These are phyloP conservation scores for Phocoena phocoena DNA, from an alignment of 2,113 vertebrate genomes.

Conservation along the genomic window DNA sequence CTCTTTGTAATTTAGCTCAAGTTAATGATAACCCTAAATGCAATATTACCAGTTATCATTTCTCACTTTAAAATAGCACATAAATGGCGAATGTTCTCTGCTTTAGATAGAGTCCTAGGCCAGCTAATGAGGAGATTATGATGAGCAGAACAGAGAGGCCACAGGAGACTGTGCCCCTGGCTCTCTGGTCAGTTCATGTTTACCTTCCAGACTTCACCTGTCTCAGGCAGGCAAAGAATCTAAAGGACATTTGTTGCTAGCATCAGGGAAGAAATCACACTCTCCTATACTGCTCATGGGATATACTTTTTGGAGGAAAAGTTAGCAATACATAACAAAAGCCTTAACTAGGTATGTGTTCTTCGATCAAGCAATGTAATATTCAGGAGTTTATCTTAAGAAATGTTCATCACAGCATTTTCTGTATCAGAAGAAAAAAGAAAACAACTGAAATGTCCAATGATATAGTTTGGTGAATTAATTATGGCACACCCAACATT, in stretches of 20 bases:
- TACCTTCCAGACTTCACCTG: slow-evolving; percentile 15
- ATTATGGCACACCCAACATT: background rate
- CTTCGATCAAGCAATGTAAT: background rate
- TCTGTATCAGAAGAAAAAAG: background rate
- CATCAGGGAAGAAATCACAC: background rate
- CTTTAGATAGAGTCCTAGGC: background rate
- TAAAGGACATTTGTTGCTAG: slow-evolving; percentile 46
- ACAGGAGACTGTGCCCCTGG: slow-evolving; percentile 17
- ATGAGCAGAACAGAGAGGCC: slow-evolving; percentile 14
- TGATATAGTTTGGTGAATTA: background rate
- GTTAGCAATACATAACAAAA: background rate
- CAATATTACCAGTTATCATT: slow-evolving; percentile 52
- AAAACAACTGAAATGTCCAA: background rate
- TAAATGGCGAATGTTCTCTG: slow-evolving; percentile 30
- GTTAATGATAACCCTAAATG: slow-evolving; percentile 48
- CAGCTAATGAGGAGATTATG: slow-evolving; percentile 27
- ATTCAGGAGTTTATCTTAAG: slow-evolving; percentile 17
- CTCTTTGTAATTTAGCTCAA: slow-evolving; percentile 56
- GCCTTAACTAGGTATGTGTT: background rate
- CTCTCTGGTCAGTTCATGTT: background rate
- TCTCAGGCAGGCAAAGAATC: slow-evolving; percentile 30
- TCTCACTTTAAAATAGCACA: background rate
- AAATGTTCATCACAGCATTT: slow-evolving; percentile 20
- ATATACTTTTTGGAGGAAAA: slow-evolving; percentile 4
- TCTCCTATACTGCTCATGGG: background rate